Evolutionary conservation across 2,888 invertebrate species (phyloP), one percentile per base, ranked within the genome.

Genomic region (Allolobophora icterica): DNA sequence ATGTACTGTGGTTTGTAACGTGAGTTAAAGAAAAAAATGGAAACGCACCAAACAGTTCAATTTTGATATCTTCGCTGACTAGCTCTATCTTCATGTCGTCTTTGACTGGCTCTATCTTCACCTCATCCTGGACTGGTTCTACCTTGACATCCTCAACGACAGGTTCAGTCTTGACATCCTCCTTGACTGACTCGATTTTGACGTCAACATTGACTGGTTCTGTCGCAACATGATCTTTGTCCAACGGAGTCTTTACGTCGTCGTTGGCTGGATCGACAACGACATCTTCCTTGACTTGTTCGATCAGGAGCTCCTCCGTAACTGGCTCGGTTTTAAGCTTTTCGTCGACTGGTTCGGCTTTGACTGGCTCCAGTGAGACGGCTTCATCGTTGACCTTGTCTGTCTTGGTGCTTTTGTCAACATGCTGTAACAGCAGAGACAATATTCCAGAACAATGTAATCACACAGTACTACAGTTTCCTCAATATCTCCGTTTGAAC

Each of bases 21-120:
- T n/a, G 3, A 52, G 21, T 52, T 21, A 5, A 52, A 71, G 71
- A 13, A 71, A n/a, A 71, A 71, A 71, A 30, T n/a, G 11, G n/a
- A 71, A 71, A 71, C 71, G 30, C n/a, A 71, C 71, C 71, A 1
- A 71, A 71, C 71, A 71, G 71, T 71, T 71, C 71, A 1, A 71
- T 71, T 71, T 71, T 71, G 71, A 71, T 71, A 71, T 71, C 71
- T 71, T 71, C 71, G n/a, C 71, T 71, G 71, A 71, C 71, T 71
- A 30, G 71, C n/a, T 71, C 71, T 1, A n/a, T 71, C 71, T n/a
- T n/a, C 71, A 8, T 8, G 13, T n/a, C 30, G 8, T 71, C 71
- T 71, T n/a, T 71, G 71, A 71, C 71, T 71, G 71, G n/a, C 71
- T 71, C 71, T n/a, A n/a, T 8, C 71, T 71, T 52, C 52, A 52